A percentile compares a stretch with the other conserved stretches of the same genome.
These are phyloP conservation scores for Entomobrya multifasciata DNA, from an alignment of 2,888 invertebrate species.

Conservation along the genomic window DNA sequence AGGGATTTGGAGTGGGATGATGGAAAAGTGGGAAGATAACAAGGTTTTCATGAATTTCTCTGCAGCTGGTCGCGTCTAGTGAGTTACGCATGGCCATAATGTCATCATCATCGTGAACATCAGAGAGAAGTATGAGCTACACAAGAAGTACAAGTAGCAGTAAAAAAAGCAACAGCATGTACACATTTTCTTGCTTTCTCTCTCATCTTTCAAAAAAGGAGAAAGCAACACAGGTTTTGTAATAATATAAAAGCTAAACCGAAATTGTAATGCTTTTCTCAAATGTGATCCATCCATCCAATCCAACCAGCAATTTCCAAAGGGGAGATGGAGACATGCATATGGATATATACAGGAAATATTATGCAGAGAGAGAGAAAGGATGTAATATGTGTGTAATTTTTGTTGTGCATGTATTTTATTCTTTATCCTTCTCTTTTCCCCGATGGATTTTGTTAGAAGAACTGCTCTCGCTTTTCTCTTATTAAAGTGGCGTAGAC, in stretches of 20 bases:
- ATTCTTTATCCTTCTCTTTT: too few relatives aligned
- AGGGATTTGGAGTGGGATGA: slow-evolving; percentile 53
- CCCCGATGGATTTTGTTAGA: too few relatives aligned
- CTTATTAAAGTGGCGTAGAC: too few relatives aligned
- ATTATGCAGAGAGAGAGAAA: too few relatives aligned
- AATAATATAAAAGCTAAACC: slow-evolving; percentile 36
- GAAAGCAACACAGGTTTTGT: neutral
- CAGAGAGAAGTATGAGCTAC: neutral
- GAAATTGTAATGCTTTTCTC: slow-evolving; percentile 7
- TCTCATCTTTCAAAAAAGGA: neutral
- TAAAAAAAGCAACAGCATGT: slow-evolving; percentile 41
- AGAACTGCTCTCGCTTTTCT: too few relatives aligned
- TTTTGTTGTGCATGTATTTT: too few relatives aligned
- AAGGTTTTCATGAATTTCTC: slow-evolving; percentile 69
- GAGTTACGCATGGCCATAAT: slow-evolving; percentile 65
- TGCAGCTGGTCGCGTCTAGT: slow-evolving; percentile 68
- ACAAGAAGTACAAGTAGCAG: neutral
- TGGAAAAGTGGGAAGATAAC: slow-evolving; percentile 35
- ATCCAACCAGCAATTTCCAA: slow-evolving; percentile 17
- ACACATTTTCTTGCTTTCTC: slow-evolving; percentile 33
- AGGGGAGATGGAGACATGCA: too few relatives aligned
- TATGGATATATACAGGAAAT: too few relatives aligned
- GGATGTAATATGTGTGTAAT: too few relatives aligned
- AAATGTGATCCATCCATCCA: slow-evolving; percentile 13
- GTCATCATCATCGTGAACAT: slow-evolving; percentile 26